A percentile compares a stretch with the other conserved stretches of the same genome.
Evolutionary conservation across 92 coral and sea anemone genomes (phyloP).

Genomic region (Siderastrea siderea): DNA sequence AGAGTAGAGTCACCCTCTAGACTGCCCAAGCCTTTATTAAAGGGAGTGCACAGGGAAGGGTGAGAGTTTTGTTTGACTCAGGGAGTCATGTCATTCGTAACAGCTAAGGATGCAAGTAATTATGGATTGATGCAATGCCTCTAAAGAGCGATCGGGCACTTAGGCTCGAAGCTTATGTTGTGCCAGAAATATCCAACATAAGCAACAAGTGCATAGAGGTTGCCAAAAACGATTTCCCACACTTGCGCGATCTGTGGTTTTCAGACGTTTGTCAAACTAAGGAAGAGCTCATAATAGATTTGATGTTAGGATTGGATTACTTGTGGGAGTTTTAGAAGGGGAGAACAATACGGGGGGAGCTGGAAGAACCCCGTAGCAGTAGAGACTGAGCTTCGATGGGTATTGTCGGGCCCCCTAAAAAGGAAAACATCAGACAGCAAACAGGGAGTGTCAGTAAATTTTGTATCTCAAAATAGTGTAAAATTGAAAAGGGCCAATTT

Average conservation of each 20-base stretch:
- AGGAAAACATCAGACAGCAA: slow-evolving; percentile 15
- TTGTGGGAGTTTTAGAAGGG: slow-evolving; percentile 64
- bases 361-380: slow-evolving; percentile 48
- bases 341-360: slow-evolving; percentile 45
- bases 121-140: slow-evolving; percentile 39
- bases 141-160: slow-evolving; percentile 30
- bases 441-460: slow-evolving; percentile 26
- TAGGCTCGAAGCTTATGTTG: slow-evolving; percentile 64
- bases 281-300: slow-evolving; percentile 54
- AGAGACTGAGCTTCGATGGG: slow-evolving; percentile 54
- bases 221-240: slow-evolving; percentile 52
- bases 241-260: slow-evolving; percentile 61
- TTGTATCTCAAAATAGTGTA: slow-evolving; percentile 20
- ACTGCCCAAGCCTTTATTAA: slow-evolving; percentile 68
- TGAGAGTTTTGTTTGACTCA: slow-evolving; percentile 62
- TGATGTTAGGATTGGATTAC: slow-evolving; percentile 72
- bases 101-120: slow-evolving; percentile 20
- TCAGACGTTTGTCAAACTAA: slow-evolving; percentile 50
- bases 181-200: slow-evolving; percentile 60
- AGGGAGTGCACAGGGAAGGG: slow-evolving; percentile 48
- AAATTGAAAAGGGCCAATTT: neutral
- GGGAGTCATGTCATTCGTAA: slow-evolving; percentile 55
- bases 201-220: slow-evolving; percentile 51
- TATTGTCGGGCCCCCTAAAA: slow-evolving; percentile 33
- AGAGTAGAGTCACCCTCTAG: slow-evolving; percentile 63